These are phyloP conservation scores for Jordanella pulchra DNA, from an alignment of 2,797 vertebrate species.

Conservation along the genomic window DNA sequence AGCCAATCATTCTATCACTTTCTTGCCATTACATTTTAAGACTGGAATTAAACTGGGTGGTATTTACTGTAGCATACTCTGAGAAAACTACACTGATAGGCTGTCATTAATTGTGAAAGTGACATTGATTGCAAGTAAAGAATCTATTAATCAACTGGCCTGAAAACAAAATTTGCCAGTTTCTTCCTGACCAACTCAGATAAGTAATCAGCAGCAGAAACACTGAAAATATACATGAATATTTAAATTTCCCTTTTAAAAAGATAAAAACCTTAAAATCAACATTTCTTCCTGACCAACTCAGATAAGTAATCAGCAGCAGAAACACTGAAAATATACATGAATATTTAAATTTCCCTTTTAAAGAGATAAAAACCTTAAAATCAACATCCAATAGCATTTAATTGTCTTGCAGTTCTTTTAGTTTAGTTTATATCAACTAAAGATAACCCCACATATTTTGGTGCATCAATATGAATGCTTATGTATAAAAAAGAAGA, in stretches of 20 bases:
- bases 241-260: background rate
- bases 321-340: background rate
- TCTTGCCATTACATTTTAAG: no score
- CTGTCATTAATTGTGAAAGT: background rate
- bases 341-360: background rate
- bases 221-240: background rate
- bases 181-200: background rate
- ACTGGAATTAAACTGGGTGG: no score
- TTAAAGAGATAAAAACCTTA: background rate
- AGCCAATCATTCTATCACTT: no score
- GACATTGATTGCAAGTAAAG: background rate
- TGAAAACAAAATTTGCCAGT: background rate
- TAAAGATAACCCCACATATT: background rate
- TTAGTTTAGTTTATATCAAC: background rate
- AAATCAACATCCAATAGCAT: background rate
- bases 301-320: background rate
- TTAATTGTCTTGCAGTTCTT: background rate
- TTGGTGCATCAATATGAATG: background rate
- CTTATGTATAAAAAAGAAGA: background rate
- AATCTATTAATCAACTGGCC: background rate
- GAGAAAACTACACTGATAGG: background rate
- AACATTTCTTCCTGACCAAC: background rate
- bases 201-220: background rate
- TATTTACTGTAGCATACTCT: no score
- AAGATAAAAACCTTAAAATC: background rate